Percentiles rank a stretch among this genome's conserved stretches.
phyloP scores from a whole-genome alignment of 2,113 vertebrate genomes.

The Eonycteris spelaea region DNA sequence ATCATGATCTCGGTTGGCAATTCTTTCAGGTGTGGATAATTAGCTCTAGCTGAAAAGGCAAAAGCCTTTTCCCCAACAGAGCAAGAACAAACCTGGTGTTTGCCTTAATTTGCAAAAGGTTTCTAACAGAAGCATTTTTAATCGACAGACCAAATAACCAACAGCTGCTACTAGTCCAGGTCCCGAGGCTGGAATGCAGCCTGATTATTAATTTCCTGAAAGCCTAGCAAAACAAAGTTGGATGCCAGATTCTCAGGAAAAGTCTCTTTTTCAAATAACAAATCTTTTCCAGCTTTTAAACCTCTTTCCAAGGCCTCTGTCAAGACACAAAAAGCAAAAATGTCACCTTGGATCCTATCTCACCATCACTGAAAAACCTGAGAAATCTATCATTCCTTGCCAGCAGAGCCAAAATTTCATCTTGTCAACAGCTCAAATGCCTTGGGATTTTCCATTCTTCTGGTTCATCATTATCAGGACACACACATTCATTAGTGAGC shows the following conservation, averaged over 20 bases:
- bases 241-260: slow-evolving; percentile 31
- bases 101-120: slow-evolving; percentile 45
- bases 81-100: background rate
- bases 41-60: slow-evolving; percentile 21
- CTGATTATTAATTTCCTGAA: background rate
- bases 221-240: background rate
- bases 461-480: background rate
- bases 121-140: slow-evolving; percentile 51
- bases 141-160: slow-evolving; percentile 20
- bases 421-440: background rate
- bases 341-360: slow-evolving; percentile 27
- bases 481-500: background rate
- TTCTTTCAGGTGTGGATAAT: slow-evolving; percentile 47
- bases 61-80: background rate
- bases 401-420: background rate
- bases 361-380: background rate
- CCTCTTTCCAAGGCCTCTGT: slow-evolving; percentile 45
- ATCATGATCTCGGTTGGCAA: background rate
- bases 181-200: background rate
- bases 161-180: slow-evolving; percentile 30
- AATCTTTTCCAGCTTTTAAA: slow-evolving; percentile 22
- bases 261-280: slow-evolving; percentile 36
- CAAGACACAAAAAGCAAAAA: slow-evolving; percentile 59
- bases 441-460: slow-evolving; percentile 44
- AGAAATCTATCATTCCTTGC: background rate